phyloP scores from a whole-genome alignment of 2,797 vertebrate genomes.

The Falco rusticolus region DNA sequence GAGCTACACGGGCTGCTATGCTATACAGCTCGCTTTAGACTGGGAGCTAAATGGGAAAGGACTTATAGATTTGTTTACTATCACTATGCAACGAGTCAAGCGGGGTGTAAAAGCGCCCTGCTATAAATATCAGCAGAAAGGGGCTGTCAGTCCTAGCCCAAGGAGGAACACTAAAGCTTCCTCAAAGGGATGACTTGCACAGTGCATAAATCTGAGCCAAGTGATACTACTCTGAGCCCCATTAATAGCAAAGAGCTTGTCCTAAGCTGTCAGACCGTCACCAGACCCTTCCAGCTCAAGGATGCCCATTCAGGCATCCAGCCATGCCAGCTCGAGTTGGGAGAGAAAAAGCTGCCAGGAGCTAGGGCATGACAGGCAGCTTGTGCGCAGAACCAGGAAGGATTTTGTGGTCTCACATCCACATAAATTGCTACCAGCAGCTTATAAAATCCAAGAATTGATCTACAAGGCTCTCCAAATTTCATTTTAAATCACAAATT shows the following conservation, averaged over 20 bases:
- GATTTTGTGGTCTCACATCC: not conserved
- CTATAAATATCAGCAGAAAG: accelerated
- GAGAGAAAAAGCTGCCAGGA: not conserved
- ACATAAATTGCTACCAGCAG: not conserved
- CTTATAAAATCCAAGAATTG: not conserved
- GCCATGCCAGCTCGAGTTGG: accelerated
- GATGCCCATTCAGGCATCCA: not conserved
- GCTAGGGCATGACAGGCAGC: not conserved
- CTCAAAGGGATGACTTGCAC: not conserved
- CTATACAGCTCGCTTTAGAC: accelerated
- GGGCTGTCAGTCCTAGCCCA: not conserved
- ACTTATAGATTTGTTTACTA: not conserved
- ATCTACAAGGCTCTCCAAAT: not conserved
- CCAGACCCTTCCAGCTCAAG: not conserved
- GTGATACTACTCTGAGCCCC: not conserved
- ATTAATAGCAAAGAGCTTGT: not conserved
- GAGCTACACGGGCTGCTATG: not conserved
- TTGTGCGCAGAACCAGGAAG: not conserved
- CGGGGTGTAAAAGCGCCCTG: not conserved
- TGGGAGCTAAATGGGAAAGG: not conserved
- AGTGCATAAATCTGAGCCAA: not conserved
- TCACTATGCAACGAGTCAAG: accelerated
- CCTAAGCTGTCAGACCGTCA: not conserved
- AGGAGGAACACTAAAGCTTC: not conserved
- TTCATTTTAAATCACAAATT: not conserved